These are phyloP conservation scores for Periophthalmus modestus DNA, from an alignment of 2,113 vertebrate genomes.

Conservation along the genomic window DNA sequence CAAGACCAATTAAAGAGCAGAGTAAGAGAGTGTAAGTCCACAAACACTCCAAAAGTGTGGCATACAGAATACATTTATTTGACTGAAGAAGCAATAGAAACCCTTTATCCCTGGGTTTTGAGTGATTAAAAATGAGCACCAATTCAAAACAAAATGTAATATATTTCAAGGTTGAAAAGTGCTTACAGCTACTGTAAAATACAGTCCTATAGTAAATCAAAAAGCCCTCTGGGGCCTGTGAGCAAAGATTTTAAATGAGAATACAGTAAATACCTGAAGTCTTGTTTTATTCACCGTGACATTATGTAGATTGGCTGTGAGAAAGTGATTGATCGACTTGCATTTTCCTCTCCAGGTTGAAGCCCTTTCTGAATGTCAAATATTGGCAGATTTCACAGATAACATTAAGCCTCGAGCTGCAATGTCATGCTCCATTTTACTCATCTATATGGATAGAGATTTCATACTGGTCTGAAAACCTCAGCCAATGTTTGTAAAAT, in stretches of 20 bases:
- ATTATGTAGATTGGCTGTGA: conserved; percentile 38
- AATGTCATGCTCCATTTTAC: conserved; percentile 19
- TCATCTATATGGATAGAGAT: conserved; percentile 7
- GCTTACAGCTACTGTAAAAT: too few species aligned
- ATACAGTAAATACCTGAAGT: neutral
- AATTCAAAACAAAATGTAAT: too few species aligned
- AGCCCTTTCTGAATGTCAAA: conserved; percentile 48
- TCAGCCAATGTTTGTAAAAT: too few species aligned
- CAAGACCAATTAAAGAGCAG: too few species aligned
- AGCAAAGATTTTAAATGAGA: neutral
- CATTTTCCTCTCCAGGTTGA: conserved; percentile 44
- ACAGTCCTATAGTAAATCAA: too few species aligned
- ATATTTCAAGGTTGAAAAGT: too few species aligned
- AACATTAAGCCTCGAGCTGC: conserved; percentile 6
- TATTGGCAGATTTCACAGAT: conserved; percentile 56
- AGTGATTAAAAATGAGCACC: neutral
- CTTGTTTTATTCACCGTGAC: conserved; percentile 44
- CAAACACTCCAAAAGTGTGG: too few species aligned
- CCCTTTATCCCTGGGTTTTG: neutral
- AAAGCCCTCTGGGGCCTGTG: too few species aligned
- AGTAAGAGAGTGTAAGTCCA: too few species aligned
- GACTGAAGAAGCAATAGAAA: too few species aligned
- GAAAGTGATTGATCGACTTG: conserved; percentile 37
- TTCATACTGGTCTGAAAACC: neutral
- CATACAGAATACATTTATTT: too few species aligned